Evolutionary conservation across 2,113 vertebrate species (phyloP).

Genomic region (Antennarius striatus): DNA sequence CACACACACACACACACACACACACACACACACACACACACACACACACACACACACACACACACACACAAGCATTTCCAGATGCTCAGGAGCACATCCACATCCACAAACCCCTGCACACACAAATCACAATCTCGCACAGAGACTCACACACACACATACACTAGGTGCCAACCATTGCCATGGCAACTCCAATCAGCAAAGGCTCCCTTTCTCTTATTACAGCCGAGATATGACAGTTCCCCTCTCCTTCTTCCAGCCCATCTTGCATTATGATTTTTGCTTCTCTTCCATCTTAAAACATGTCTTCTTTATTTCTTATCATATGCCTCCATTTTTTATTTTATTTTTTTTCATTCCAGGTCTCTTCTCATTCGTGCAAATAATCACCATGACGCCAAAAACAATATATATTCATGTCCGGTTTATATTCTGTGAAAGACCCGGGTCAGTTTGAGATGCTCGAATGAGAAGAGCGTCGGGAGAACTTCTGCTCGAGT

Average conservation of each 20-base stretch:
- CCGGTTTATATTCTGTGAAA: not conserved
- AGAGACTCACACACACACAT: conserved; percentile 22
- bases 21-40: conserved; percentile 12
- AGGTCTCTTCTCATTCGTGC: not conserved
- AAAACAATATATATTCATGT: conserved; percentile 22
- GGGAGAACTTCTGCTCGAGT: not conserved
- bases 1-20: conserved; percentile 23
- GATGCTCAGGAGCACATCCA: conserved; percentile 40
- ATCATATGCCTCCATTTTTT: not conserved
- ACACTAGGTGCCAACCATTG: conserved; percentile 62
- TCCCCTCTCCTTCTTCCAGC: conserved; percentile 48
- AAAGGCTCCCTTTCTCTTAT: conserved; percentile 65
- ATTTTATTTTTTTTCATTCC: not conserved
- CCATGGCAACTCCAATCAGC: conserved; percentile 76
- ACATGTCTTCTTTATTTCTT: conserved; percentile 8
- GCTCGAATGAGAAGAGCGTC: not conserved
- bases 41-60: conserved; percentile 8
- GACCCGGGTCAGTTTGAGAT: not conserved
- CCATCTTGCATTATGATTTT: conserved; percentile 40
- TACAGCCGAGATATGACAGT: conserved; percentile 66
- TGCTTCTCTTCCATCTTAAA: not conserved
- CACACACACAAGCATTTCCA: conserved; percentile 48
- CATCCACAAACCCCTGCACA: conserved; percentile 38
- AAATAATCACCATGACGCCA: not conserved
- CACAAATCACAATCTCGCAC: conserved; percentile 38